Conservation (phyloP, 2,113 vertebrate species). For the Pagrus major region DNA sequence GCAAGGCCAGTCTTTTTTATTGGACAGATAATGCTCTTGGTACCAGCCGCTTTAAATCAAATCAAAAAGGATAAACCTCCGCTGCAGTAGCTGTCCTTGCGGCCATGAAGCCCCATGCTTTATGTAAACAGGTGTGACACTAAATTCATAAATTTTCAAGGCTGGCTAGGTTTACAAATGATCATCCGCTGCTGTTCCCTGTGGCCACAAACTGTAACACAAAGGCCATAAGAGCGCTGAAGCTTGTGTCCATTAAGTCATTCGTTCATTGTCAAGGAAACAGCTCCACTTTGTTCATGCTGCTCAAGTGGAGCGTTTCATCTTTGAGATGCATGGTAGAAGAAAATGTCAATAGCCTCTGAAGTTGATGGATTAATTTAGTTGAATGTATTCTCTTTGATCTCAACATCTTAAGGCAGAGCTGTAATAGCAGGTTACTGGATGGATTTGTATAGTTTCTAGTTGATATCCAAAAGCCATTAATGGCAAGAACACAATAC, state of each 20-base stretch:
- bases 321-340: not conserved
- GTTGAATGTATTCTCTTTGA: slow-evolving; percentile 38
- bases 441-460: slow-evolving; percentile 17
- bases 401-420: slow-evolving; percentile 31
- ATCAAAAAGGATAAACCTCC: slow-evolving; percentile 23
- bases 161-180: slow-evolving; percentile 13
- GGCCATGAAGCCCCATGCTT: slow-evolving; percentile 19
- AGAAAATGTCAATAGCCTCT: slow-evolving; percentile 17
- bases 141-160: slow-evolving; percentile 8
- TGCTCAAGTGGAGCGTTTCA: not conserved
- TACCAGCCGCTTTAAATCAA: slow-evolving; percentile 34
- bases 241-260: slow-evolving; percentile 5
- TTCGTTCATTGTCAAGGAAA: slow-evolving; percentile 22
- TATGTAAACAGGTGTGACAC: slow-evolving; percentile 2
- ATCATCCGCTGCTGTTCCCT: slow-evolving; percentile 1
- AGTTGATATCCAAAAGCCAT: slow-evolving; percentile 7
- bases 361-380: slow-evolving; percentile 37
- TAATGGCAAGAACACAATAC: not conserved
- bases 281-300: not conserved
- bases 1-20: slow-evolving; percentile 33
- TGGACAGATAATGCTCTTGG: slow-evolving; percentile 20
- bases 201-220: not conserved
- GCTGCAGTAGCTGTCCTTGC: not conserved
- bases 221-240: slow-evolving; percentile 2
- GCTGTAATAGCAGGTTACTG: slow-evolving; percentile 27